These are phyloP conservation scores for Dipus sagitta DNA, from an alignment of 2,797 vertebrate genomes.

Conservation along the genomic window DNA sequence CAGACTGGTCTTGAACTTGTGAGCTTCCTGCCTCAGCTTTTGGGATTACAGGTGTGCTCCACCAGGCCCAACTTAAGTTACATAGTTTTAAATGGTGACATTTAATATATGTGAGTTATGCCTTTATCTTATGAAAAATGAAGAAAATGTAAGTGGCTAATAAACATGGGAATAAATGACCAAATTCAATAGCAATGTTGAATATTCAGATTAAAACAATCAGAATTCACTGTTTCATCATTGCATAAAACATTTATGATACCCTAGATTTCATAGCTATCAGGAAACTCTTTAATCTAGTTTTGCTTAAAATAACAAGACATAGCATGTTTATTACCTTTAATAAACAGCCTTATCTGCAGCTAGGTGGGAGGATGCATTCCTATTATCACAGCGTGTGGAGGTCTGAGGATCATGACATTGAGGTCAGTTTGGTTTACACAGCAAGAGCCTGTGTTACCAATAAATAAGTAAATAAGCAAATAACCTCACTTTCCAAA, in stretches of 20 bases:
- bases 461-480: neutral
- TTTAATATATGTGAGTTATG: neutral
- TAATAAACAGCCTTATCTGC: neutral
- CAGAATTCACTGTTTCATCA: slow-evolving; percentile 29
- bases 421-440: neutral
- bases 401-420: neutral
- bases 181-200: neutral
- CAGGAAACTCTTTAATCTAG: neutral
- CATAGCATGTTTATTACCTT: neutral
- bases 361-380: neutral
- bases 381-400: neutral
- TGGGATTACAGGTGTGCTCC: neutral
- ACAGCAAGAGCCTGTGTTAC: neutral
- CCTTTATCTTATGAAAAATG: neutral
- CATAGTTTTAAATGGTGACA: neutral
- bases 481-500: neutral
- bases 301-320: neutral
- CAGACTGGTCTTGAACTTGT: neutral
- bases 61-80: neutral
- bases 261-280: neutral
- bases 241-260: neutral
- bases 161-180: slow-evolving; percentile 7
- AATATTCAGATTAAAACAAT: slow-evolving; percentile 32
- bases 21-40: neutral
- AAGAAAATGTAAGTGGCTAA: neutral